Conservation (phyloP, 2,888 invertebrate genomes). For the Lordiphosa andalusiaca region DNA sequence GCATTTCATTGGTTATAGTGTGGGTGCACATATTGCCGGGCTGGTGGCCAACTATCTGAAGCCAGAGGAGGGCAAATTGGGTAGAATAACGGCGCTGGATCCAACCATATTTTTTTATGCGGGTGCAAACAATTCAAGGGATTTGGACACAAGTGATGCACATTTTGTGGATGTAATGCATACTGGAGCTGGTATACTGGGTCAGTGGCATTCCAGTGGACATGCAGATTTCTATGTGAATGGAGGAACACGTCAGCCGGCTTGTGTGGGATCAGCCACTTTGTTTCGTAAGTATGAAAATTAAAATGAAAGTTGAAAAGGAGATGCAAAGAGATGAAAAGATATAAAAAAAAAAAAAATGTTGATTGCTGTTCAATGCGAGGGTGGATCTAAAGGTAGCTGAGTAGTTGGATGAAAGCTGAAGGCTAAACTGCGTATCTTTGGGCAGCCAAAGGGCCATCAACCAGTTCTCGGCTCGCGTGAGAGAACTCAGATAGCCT, state of each 20-base stretch:
- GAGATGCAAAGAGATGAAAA: not conserved
- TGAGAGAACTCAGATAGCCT: no score
- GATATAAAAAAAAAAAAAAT: no score
- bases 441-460: no score
- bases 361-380: no score
- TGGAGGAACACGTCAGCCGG: conserved; percentile 92
- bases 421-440: no score
- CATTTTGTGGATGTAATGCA: conserved; percentile 91
- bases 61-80: conserved; percentile 86
- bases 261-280: conserved; percentile 90
- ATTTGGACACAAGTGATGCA: conserved; percentile 90
- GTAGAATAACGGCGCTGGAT: conserved; percentile 92
- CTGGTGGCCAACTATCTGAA: conserved; percentile 88
- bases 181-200: conserved; percentile 92
- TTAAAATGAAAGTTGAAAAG: not conserved
- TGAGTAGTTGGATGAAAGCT: no score
- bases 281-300: conserved; percentile 85
- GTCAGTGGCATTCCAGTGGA: conserved; percentile 94
- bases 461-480: no score
- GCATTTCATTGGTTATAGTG: conserved; percentile 92
- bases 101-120: conserved; percentile 93
- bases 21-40: conserved; percentile 92
- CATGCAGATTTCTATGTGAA: conserved; percentile 95
- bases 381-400: no score
- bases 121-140: conserved; percentile 89